Percentiles rank a stretch among this genome's conserved stretches.
Conservation (phyloP, 2,888 invertebrate genomes). For the Sminthurides aquaticus region DNA sequence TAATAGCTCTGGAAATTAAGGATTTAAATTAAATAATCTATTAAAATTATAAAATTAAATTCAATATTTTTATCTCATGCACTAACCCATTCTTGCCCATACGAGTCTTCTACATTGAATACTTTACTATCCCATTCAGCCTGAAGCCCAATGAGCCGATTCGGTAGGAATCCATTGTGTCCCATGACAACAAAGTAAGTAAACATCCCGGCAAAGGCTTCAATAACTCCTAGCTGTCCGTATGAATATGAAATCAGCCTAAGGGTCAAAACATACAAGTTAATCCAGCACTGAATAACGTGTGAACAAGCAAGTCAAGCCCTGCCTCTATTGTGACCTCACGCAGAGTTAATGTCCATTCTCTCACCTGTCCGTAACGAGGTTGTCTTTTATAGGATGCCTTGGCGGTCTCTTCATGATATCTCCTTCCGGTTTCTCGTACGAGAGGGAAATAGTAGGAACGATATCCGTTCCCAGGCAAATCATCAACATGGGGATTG, state of each 20-base stretch:
- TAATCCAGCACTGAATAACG: too few species aligned
- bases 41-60: too few species aligned
- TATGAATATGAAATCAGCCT: conserved; percentile 98
- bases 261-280: too few species aligned
- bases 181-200: conserved; percentile 99
- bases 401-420: conserved; percentile 18
- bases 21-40: too few species aligned
- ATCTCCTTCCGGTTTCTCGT: conserved; percentile 14
- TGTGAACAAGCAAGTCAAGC: too few species aligned
- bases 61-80: background rate
- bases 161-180: conserved; percentile 94
- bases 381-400: conserved; percentile 3
- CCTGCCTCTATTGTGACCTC: too few species aligned
- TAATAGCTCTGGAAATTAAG: conserved; percentile 19
- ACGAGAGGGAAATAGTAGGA: conserved; percentile 9
- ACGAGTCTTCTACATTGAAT: conserved; percentile 60
- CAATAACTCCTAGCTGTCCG: conserved; percentile 99
- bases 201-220: conserved; percentile 98
- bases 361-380: conserved; percentile 12
- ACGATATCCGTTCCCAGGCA: conserved; percentile 17
- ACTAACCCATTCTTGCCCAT: conserved; percentile 55
- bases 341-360: too few species aligned
- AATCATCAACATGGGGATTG: conserved; percentile 16
- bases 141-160: conserved; percentile 82
- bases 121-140: conserved; percentile 74